Evolutionary conservation across 1,140 invertebrate species (phyloP).

Genomic region (Ceratitis capitata): DNA sequence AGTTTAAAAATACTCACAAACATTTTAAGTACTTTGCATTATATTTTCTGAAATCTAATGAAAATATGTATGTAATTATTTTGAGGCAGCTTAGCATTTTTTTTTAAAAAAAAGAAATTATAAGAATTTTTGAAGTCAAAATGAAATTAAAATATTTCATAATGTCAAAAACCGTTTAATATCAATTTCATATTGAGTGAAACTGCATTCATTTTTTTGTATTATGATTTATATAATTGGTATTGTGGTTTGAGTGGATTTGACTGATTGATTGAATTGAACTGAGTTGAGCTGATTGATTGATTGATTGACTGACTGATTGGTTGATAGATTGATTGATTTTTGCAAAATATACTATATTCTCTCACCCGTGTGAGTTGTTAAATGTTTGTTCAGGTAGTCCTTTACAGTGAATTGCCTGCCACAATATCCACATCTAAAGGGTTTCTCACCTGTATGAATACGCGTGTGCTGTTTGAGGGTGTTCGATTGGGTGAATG

Average conservation of each 20-base stretch:
- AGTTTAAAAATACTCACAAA: no score
- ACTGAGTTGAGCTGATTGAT: slow-evolving; percentile 44
- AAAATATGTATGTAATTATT: no score
- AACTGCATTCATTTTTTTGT: no score
- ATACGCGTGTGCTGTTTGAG: slow-evolving; percentile 66
- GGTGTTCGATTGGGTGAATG: slow-evolving; percentile 72
- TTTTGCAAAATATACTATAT: slow-evolving; percentile 62
- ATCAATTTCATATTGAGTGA: no score
- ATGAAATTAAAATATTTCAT: no score
- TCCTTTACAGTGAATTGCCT: slow-evolving; percentile 66
- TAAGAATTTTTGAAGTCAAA: no score
- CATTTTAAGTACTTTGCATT: no score
- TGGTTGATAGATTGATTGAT: slow-evolving; percentile 47
- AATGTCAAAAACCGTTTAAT: no score
- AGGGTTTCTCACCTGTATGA: slow-evolving; percentile 66
- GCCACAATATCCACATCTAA: slow-evolving; percentile 66
- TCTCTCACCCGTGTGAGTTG: slow-evolving; percentile 65
- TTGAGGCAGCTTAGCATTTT: no score
- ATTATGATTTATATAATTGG: slow-evolving; percentile 7
- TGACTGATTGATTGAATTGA: slow-evolving; percentile 50
- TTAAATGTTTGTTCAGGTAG: slow-evolving; percentile 66
- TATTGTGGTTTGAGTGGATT: slow-evolving; percentile 37
- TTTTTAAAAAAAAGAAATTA: no score
- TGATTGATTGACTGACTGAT: slow-evolving; percentile 62
- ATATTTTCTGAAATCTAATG: no score